Evolutionary conservation across 2,888 invertebrate species (phyloP).

Genomic region (Macrosoma leucophasiata): DNA sequence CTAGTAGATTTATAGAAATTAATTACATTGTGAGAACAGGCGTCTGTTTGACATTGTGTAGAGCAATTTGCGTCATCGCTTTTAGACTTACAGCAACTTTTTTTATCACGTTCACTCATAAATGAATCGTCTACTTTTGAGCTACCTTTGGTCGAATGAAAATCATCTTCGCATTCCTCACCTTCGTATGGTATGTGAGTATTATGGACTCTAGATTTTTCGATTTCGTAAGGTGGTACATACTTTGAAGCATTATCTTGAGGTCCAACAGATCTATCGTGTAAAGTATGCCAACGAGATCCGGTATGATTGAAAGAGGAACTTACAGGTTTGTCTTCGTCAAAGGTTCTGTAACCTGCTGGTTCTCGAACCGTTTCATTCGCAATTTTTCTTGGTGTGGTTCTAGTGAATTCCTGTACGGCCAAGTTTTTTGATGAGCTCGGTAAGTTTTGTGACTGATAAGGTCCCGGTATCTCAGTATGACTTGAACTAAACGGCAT

Average conservation of each 20-base stretch:
- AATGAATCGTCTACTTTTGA: slow-evolving; percentile 6
- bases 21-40: slow-evolving; percentile 1
- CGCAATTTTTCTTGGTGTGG: background rate
- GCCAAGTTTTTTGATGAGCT: background rate
- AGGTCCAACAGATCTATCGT: slow-evolving; percentile 1
- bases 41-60: slow-evolving; percentile 9
- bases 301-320: slow-evolving; percentile 8
- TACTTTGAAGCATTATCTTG: background rate
- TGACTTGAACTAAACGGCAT: slow-evolving; percentile 27
- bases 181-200: background rate
- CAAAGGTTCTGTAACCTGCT: slow-evolving; percentile 12
- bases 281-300: slow-evolving; percentile 17
- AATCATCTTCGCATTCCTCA: slow-evolving; percentile 2
- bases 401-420: slow-evolving; percentile 9
- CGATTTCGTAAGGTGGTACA: background rate
- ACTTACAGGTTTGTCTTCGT: slow-evolving; percentile 9
- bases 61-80: slow-evolving; percentile 1
- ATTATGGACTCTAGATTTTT: background rate
- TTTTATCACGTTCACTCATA: no score
- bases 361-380: slow-evolving; percentile 7
- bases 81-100: no score
- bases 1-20: background rate
- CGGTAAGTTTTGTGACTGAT: background rate
- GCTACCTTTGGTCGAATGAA: slow-evolving; percentile 1
- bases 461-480: slow-evolving; percentile 3